phyloP scores from a whole-genome alignment of 2,797 vertebrate species.

The Antennarius maculatus region DNA sequence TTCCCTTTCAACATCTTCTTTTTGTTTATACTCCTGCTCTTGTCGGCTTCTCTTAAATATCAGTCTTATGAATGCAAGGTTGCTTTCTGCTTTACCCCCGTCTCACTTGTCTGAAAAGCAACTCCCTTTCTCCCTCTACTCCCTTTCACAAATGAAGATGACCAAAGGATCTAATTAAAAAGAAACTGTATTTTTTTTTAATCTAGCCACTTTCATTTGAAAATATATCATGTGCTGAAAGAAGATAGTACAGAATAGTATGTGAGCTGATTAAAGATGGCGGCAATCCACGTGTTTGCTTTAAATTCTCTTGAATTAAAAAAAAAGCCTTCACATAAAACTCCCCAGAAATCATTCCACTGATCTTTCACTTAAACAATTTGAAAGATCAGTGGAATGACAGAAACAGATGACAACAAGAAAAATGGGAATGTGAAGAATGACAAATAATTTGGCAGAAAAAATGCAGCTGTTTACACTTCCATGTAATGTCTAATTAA shows the following conservation, averaged over 20 bases:
- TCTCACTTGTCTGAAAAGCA: conserved; percentile 7
- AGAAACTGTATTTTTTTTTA: conserved; percentile 10
- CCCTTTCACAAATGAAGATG: neutral
- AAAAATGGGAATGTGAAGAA: conserved; percentile 42
- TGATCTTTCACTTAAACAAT: neutral
- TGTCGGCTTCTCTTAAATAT: conserved; percentile 1
- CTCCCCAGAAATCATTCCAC: conserved; percentile 13
- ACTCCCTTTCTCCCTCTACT: neutral
- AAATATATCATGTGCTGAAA: conserved; percentile 47
- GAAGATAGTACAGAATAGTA: conserved; percentile 15
- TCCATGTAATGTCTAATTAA: neutral
- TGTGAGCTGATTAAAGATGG: neutral
- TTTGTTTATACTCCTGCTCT: conserved; percentile 16
- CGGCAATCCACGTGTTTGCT: conserved; percentile 14
- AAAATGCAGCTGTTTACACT: conserved; percentile 37
- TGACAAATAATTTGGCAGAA: conserved; percentile 32
- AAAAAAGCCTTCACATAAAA: neutral
- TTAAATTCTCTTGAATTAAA: conserved; percentile 12
- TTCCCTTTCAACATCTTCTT: conserved; percentile 15
- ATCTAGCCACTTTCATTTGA: conserved; percentile 22
- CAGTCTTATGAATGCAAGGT: neutral
- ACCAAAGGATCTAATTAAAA: conserved; percentile 6
- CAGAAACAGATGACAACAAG: conserved; percentile 35
- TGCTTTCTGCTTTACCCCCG: neutral
- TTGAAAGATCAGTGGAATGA: conserved; percentile 3